phyloP scores from a whole-genome alignment of 2,113 vertebrate species.

The Tautogolabrus adspersus region DNA sequence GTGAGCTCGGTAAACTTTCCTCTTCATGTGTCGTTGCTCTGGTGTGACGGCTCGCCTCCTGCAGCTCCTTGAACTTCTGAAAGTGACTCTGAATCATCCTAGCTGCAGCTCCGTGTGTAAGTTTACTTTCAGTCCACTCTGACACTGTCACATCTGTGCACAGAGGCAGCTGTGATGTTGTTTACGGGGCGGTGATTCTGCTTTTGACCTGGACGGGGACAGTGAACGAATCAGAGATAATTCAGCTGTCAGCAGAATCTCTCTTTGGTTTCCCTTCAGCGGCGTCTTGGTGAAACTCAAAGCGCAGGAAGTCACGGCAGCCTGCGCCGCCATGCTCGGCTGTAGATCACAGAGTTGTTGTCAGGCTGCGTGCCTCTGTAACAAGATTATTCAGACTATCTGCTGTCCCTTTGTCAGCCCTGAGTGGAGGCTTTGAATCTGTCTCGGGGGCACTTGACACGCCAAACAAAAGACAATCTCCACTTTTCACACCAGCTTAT shows the following conservation, averaged over 20 bases:
- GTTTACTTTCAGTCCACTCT: neutral
- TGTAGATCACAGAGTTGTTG: slow-evolving; percentile 42
- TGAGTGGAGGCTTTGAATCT: slow-evolving; percentile 29
- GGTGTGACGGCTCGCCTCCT: slow-evolving; percentile 9
- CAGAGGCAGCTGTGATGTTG: slow-evolving; percentile 14
- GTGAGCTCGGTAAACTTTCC: neutral
- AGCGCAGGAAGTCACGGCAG: slow-evolving; percentile 24
- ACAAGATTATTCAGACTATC: slow-evolving; percentile 64
- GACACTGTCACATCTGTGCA: slow-evolving; percentile 25
- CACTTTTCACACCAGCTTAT: slow-evolving; percentile 56
- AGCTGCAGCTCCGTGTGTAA: neutral
- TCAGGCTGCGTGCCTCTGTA: slow-evolving; percentile 39
- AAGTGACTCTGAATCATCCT: neutral
- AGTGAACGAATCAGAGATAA: slow-evolving; percentile 43
- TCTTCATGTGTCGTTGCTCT: neutral
- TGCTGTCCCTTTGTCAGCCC: slow-evolving; percentile 52
- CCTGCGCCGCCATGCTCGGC: slow-evolving; percentile 7
- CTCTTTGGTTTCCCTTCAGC: slow-evolving; percentile 5
- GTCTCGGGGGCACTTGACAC: slow-evolving; percentile 40
- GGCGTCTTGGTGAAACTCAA: slow-evolving; percentile 23
- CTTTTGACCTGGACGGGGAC: slow-evolving; percentile 31
- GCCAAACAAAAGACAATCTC: slow-evolving; percentile 52
- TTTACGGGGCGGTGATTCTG: slow-evolving; percentile 8
- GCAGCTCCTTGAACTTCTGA: neutral
- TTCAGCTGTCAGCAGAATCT: slow-evolving; percentile 30